Evolutionary conservation across 1,140 invertebrate genomes (phyloP).

Genomic region (Drusus annulatus): DNA sequence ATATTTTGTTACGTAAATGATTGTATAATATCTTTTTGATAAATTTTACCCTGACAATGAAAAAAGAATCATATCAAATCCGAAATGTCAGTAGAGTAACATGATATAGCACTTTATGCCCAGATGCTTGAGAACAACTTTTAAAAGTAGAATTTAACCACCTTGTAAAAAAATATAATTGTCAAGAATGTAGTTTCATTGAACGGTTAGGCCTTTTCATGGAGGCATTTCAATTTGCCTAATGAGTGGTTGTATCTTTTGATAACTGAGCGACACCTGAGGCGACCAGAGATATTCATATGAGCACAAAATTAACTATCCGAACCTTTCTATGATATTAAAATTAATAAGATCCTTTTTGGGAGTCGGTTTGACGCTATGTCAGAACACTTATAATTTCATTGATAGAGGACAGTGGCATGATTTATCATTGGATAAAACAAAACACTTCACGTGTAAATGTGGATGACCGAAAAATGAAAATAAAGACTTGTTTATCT

Average conservation of each 20-base stretch:
- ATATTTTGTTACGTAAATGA: constrained; percentile 24
- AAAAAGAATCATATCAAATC: constrained; percentile 35
- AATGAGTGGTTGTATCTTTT: neutral
- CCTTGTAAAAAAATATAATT: neutral
- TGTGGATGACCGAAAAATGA: neutral
- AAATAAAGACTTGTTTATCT: too few species aligned
- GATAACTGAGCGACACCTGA: neutral
- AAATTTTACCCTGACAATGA: constrained; percentile 16
- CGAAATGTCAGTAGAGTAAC: constrained; percentile 49
- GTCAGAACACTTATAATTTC: constrained; percentile 20
- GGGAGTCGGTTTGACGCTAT: constrained; percentile 3
- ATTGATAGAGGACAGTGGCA: constrained; percentile 3
- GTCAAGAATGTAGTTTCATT: neutral
- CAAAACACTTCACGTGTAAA: neutral
- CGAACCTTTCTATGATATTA: constrained; percentile 12
- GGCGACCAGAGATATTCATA: constrained; percentile 17
- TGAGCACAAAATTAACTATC: constrained; percentile 30
- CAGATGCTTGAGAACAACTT: too few species aligned
- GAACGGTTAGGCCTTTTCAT: neutral
- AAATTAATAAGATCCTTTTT: constrained; percentile 17
- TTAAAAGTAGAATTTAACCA: neutral
- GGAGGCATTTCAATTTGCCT: neutral
- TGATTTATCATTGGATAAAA: too few species aligned
- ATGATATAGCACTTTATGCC: constrained; percentile 50
- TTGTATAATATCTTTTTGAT: constrained; percentile 6